Percentiles rank a stretch among this genome's conserved stretches.
Evolutionary conservation across 1,140 invertebrate genomes (phyloP).

Genomic region (Pseudomyrmex pallidus): DNA sequence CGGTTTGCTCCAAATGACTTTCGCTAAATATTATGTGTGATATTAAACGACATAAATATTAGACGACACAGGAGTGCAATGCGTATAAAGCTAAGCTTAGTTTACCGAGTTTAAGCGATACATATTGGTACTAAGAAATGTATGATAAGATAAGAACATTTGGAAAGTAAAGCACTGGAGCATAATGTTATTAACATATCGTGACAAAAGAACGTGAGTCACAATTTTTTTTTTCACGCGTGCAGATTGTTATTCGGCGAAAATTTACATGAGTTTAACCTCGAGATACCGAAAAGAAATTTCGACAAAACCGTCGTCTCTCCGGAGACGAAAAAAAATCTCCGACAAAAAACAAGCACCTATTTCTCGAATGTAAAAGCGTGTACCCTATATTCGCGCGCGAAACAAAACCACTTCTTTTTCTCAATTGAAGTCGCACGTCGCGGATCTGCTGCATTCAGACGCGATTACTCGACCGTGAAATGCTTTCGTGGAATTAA

Average conservation of each 20-base stretch:
- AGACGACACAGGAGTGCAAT: neutral
- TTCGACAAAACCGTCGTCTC: no score
- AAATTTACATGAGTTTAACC: no score
- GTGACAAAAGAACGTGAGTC: constrained; percentile 1
- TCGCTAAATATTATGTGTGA: neutral
- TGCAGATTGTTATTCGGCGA: no score
- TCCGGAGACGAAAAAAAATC: no score
- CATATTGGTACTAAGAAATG: neutral
- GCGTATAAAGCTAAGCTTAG: no score
- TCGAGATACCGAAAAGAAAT: no score
- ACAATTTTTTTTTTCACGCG: neutral
- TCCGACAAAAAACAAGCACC: no score
- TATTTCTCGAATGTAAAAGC: neutral
- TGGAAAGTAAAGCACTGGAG: constrained; percentile 16
- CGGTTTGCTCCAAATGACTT: no score
- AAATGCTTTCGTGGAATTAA: constrained; percentile 28
- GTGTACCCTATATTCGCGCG: neutral
- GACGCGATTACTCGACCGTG: constrained; percentile 33
- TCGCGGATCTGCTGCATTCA: neutral
- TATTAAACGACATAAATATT: neutral
- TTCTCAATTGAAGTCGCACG: neutral
- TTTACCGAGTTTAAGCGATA: neutral
- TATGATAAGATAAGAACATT: constrained; percentile 31
- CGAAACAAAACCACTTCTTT: neutral
- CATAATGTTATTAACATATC: neutral